Conservation (phyloP, 2,888 invertebrate species). For the Eristalis intricaria region DNA sequence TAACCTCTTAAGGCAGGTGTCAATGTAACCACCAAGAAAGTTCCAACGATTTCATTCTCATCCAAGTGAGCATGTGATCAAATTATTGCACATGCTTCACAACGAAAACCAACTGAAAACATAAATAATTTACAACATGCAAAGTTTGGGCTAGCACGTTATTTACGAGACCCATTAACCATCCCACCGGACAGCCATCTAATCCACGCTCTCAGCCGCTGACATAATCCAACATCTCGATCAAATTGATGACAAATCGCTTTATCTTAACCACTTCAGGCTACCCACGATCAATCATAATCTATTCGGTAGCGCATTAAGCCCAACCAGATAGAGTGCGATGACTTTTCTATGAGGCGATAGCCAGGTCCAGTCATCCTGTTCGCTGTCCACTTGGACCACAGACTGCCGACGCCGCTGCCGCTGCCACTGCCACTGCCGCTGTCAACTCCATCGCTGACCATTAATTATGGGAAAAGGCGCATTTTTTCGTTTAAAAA, state of each 20-base stretch:
- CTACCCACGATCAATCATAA: constrained; percentile 68
- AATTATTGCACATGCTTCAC: neutral
- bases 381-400: constrained; percentile 3
- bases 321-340: constrained; percentile 59
- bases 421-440: constrained; percentile 8
- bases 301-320: constrained; percentile 66
- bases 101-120: neutral
- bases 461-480: constrained; percentile 60
- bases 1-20: too few species aligned
- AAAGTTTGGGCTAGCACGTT: neutral
- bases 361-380: constrained; percentile 35
- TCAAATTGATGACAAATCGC: constrained; percentile 66
- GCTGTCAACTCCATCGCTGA: constrained; percentile 50
- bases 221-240: constrained; percentile 61
- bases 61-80: neutral
- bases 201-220: constrained; percentile 44
- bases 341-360: constrained; percentile 62
- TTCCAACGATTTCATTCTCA: too few species aligned
- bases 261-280: constrained; percentile 64
- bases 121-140: neutral
- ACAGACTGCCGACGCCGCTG: constrained; percentile 16
- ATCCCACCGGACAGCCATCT: constrained; percentile 5
- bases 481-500: constrained; percentile 43
- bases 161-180: constrained; percentile 4
- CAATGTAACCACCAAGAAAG: too few species aligned